Evolutionary conservation across 1,140 invertebrate genomes (phyloP), one percentile per base, ranked within the genome.

Genomic region (Tyrophagus putrescentiae): DNA sequence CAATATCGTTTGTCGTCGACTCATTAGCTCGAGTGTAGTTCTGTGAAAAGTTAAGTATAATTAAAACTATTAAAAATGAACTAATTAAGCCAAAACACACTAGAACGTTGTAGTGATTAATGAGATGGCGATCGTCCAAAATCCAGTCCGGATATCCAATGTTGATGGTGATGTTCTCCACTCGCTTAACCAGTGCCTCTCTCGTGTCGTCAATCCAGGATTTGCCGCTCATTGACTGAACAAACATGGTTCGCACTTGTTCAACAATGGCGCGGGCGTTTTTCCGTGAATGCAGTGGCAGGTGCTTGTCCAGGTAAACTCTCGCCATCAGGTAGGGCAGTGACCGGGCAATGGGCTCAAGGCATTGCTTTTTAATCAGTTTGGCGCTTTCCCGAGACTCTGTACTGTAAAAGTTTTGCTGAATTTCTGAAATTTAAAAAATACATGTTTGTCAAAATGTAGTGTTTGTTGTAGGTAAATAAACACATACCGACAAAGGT

Each of bases 141-240:
- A 76, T 67, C 60, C 69, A 72, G 39, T 71, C 68, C 28, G 74
- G 70, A 64, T 74, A 76, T 2, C 74, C 75, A 42, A 76, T 75
- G 60, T 74, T 72, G 28, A 73, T 70, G 25, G 64, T 64, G 32
- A 76, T 73, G 5, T 67, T 67, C 42, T 67, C 44, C 13, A 61
- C 57, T 62, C 66, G 31, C 21, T 58, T 11, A 25, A 57, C 33
- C 0, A 90, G 90, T 13, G 82, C 77, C 57, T 76, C 73, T 44
- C 82, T 77, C 0, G 89, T 95, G 66, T 85, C 81, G 67, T 94
- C 89, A 87, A 96, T 94, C 92, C 92, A 96, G 31, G 82, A 77
- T 3, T 92, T 72, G 89, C 83, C 0, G 84, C 87, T 77, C 23
- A 68, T 29, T 4, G 68, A 60, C 23, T 64, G 33, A n/a, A 68